A percentile compares a stretch with the other conserved stretches of the same genome.
Conservation (phyloP, 2,888 invertebrate species). For the Creontiades dilutus region DNA sequence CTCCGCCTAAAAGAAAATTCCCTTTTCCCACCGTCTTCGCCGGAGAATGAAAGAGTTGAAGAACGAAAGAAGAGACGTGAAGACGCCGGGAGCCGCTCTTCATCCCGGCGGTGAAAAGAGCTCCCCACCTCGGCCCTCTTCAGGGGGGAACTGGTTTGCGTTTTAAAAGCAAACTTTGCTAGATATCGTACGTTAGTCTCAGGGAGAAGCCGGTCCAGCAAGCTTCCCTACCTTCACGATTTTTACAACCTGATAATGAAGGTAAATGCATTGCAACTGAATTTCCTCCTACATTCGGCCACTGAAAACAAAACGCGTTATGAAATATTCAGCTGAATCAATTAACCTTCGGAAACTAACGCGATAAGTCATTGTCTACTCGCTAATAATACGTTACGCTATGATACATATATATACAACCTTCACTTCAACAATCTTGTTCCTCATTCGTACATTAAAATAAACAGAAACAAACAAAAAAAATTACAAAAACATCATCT, state of each 20-base stretch:
- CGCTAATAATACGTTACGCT: too few relatives aligned
- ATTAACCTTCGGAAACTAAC: not conserved
- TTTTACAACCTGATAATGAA: slow-evolving; percentile 59
- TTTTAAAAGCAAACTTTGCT: slow-evolving; percentile 72
- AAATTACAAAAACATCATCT: too few relatives aligned
- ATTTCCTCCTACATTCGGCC: not conserved
- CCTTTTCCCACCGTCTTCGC: not conserved
- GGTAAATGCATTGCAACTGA: slow-evolving; percentile 61
- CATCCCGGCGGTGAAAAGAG: slow-evolving; percentile 23
- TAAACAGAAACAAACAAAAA: too few relatives aligned
- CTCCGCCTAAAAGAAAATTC: not conserved
- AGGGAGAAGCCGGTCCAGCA: slow-evolving; percentile 69
- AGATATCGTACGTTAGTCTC: slow-evolving; percentile 72
- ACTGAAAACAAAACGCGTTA: slow-evolving; percentile 5
- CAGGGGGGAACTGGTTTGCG: slow-evolving; percentile 70
- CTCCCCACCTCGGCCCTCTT: slow-evolving; percentile 42
- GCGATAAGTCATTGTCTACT: not conserved
- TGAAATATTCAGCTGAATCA: slow-evolving; percentile 1
- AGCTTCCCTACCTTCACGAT: slow-evolving; percentile 58
- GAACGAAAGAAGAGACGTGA: slow-evolving; percentile 51
- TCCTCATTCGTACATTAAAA: too few relatives aligned
- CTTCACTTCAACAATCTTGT: too few relatives aligned
- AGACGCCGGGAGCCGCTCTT: not conserved
- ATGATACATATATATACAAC: too few relatives aligned
- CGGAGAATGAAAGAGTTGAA: not conserved